Evolutionary conservation across 2,888 invertebrate species (phyloP).

Genomic region (Ichneumoninae sp.): DNA sequence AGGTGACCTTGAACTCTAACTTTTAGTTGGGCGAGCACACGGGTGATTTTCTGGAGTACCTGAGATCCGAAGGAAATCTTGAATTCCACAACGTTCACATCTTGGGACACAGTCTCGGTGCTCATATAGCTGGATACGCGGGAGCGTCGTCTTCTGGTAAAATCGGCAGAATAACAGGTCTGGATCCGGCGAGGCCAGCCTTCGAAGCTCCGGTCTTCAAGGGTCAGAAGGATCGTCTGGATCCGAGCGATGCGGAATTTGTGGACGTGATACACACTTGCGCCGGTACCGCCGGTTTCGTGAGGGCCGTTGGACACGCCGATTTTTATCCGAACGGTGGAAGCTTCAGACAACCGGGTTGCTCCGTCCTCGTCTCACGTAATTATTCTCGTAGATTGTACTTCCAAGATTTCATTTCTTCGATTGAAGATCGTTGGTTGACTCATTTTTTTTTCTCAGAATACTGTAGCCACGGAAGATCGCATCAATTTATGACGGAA

Average conservation of each 20-base stretch:
- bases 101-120: constrained; percentile 83
- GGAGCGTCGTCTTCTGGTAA: constrained; percentile 75
- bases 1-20: background rate
- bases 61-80: constrained; percentile 73
- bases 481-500: constrained; percentile 88
- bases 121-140: constrained; percentile 81
- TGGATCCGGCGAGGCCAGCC: constrained; percentile 89
- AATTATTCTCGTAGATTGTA: constrained; percentile 49
- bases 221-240: constrained; percentile 85
- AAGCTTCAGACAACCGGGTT: constrained; percentile 89
- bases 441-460: constrained; percentile 82
- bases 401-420: constrained; percentile 6
- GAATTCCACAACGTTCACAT: constrained; percentile 77
- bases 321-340: constrained; percentile 93
- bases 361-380: constrained; percentile 84
- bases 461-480: constrained; percentile 89
- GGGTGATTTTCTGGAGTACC: constrained; percentile 78
- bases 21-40: constrained; percentile 77
- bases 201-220: constrained; percentile 85
- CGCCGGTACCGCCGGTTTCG: constrained; percentile 88
- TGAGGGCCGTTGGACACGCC: constrained; percentile 88
- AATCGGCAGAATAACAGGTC: constrained; percentile 84
- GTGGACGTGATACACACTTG: constrained; percentile 91
- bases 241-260: constrained; percentile 88
- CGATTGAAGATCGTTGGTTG: background rate